Evolutionary conservation across 2,113 vertebrate species (phyloP), one percentile per base, ranked within the genome.

Genomic region (Pardalotus punctatus): DNA sequence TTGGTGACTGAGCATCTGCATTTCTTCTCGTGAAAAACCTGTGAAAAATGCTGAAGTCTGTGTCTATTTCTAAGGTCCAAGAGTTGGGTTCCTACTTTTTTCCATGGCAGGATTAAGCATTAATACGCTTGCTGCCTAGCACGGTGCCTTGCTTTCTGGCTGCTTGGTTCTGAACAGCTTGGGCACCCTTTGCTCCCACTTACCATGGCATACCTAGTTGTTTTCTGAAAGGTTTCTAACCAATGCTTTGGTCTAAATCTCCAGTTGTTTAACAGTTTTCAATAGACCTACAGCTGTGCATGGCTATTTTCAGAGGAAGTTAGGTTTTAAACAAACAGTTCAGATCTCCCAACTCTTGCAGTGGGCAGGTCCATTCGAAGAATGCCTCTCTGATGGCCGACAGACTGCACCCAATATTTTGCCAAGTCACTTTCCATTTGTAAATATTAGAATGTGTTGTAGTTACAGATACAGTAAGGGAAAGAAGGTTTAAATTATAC

Each of bases 401-500:
- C 62, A 78, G 81, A 62, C 74, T 66, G 85, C 73, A 50, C 21
- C 62, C 58, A 57, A 2, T 27, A 23, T 19, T 93, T 45, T 60
- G 94, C 95, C 93, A 82, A 97, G 81, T 93, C 90, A 81, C 89
- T 94, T 84, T 87, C 74, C 51, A 47, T 91, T 81, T 91, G 57
- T 94, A 94, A 96, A 94, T 86, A 89, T 73, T 86, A 86, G 66
- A 88, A 93, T 82, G 61, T 89, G 70, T 92, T 94, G 54, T 92
- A 87, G 74, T 86, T 93, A 94, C 73, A 84, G 64, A 92, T 91
- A 88, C 1, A 73, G 47, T 66, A 81, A 86, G 92, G 93, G 67
- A 89, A 81, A 97, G 74, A 69, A 90, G 71, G 76, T 94, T 94
- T 96, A 90, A 94, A 94, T 95, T 92, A 90, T 61, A 53, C 72